Conservation (phyloP, 2,797 vertebrate species). For the Carduelis carduelis region DNA sequence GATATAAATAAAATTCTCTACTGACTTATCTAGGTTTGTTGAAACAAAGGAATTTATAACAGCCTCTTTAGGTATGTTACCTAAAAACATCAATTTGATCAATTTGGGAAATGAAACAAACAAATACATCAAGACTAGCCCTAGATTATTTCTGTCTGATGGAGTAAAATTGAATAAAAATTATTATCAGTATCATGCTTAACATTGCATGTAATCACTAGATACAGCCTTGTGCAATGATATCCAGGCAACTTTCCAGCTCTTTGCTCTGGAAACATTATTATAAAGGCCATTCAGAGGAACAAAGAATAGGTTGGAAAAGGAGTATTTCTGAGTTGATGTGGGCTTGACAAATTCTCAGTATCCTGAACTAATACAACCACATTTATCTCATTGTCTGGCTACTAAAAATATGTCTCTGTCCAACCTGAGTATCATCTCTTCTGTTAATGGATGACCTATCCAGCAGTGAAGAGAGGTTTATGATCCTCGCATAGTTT, state of each 20-base stretch:
- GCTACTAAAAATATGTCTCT: neutral
- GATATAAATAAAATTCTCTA: neutral
- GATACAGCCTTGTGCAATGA: neutral
- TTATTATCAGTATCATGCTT: neutral
- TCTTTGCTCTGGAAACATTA: neutral
- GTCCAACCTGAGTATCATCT: neutral
- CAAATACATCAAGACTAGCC: neutral
- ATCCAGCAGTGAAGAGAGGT: neutral
- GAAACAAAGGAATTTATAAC: neutral
- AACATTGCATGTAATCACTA: neutral
- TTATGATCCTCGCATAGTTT: neutral
- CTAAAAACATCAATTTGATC: neutral
- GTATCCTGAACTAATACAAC: neutral
- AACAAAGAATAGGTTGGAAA: neutral
- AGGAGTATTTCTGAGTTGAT: neutral
- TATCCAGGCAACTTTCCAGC: neutral
- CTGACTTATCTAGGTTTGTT: neutral
- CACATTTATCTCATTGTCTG: neutral
- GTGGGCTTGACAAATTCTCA: neutral
- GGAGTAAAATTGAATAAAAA: neutral
- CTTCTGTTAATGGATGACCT: neutral
- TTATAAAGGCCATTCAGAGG: neutral
- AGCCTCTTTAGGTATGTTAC: neutral
- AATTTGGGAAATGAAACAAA: neutral
- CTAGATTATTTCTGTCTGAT: neutral